Conservation (phyloP, 2,888 invertebrate genomes). For the Diploptera punctata region DNA sequence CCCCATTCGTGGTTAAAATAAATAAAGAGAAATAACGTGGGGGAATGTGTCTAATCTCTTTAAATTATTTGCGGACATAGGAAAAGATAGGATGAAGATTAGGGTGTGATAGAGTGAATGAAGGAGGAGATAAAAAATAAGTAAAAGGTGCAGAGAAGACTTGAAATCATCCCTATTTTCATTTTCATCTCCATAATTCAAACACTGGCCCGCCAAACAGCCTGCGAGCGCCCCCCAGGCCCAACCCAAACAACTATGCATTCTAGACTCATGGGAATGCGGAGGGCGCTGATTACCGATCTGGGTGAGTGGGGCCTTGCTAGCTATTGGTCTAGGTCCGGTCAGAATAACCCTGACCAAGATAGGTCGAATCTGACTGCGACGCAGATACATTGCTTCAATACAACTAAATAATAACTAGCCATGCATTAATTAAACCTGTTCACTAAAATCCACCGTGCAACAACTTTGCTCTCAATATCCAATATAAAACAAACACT, state of each 20-base stretch:
- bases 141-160: not conserved
- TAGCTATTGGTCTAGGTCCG: constrained; percentile 2
- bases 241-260: not conserved
- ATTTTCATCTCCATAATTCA: not conserved
- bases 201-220: too few species aligned
- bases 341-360: too few species aligned
- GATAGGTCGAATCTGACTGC: too few species aligned
- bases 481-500: too few species aligned
- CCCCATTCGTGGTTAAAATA: too few species aligned
- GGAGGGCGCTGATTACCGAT: constrained; percentile 33
- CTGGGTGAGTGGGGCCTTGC: constrained; percentile 26
- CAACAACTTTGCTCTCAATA: too few species aligned
- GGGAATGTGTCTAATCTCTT: too few species aligned
- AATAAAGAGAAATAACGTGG: too few species aligned
- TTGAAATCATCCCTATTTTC: constrained; percentile 13
- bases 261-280: constrained; percentile 13
- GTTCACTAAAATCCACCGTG: too few species aligned
- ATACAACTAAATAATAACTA: too few species aligned
- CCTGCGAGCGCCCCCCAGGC: constrained; percentile 8
- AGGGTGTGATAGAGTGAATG: not conserved
- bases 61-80: not conserved
- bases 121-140: not conserved
- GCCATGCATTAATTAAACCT: too few species aligned
- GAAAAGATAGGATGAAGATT: not conserved
- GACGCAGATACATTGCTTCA: too few species aligned